Conservation (phyloP, 2,888 invertebrate genomes). For the Acrobasis consociella region DNA sequence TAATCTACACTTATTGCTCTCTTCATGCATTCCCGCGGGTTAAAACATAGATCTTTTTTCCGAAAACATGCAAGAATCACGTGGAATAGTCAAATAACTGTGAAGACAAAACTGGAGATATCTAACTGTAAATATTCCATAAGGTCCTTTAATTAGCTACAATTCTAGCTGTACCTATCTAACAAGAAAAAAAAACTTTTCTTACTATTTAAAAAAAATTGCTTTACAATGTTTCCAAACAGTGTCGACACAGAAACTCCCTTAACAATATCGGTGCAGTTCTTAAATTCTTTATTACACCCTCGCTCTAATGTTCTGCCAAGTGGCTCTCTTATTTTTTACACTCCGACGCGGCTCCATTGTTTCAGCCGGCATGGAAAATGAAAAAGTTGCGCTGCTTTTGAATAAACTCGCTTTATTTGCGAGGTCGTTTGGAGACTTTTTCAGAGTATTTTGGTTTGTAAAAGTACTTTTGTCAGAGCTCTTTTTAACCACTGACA, state of each 20-base stretch:
- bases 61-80: too few species aligned
- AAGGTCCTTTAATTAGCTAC: too few species aligned
- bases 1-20: too few species aligned
- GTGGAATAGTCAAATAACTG: too few species aligned
- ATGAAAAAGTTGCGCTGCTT: not conserved
- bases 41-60: too few species aligned
- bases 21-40: too few species aligned
- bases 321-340: constrained; percentile 46
- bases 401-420: not conserved
- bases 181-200: too few species aligned
- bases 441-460: not conserved
- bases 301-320: constrained; percentile 38
- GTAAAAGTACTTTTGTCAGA: not conserved
- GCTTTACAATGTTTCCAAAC: not conserved
- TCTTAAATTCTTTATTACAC: constrained; percentile 47
- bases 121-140: too few species aligned
- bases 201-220: too few species aligned
- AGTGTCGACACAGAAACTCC: not conserved
- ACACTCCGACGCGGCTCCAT: constrained; percentile 16
- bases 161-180: too few species aligned
- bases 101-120: too few species aligned
- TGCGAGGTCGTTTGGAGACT: not conserved
- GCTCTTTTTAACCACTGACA: too few species aligned
- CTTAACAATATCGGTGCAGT: constrained; percentile 18
- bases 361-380: constrained; percentile 13